phyloP scores from a whole-genome alignment of 1,140 invertebrate genomes.

The Akabosia matsudoensis region DNA sequence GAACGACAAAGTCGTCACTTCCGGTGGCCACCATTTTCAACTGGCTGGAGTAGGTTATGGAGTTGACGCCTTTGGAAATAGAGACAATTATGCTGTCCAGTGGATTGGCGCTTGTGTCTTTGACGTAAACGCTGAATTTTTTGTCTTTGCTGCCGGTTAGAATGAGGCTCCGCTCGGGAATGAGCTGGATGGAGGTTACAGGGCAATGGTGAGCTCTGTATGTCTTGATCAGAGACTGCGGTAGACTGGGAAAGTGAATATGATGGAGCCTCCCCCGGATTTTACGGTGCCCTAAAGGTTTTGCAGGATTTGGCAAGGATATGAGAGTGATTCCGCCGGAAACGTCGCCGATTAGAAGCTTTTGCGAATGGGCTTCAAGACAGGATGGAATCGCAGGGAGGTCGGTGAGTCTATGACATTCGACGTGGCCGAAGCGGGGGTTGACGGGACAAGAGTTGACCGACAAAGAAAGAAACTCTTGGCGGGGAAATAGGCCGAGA shows the following conservation, averaged over 20 bases:
- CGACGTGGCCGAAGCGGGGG: slow-evolving; percentile 40
- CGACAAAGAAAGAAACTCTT: slow-evolving; percentile 28
- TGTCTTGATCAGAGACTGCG: slow-evolving; percentile 1
- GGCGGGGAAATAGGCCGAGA: slow-evolving; percentile 38
- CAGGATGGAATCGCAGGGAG: slow-evolving; percentile 31
- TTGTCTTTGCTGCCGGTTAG: slow-evolving; percentile 35
- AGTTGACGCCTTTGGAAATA: slow-evolving; percentile 37
- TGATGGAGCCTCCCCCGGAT: slow-evolving; percentile 34
- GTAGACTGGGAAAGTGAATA: neutral
- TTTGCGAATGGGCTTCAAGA: slow-evolving; percentile 26
- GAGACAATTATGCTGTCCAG: slow-evolving; percentile 31
- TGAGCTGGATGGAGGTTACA: slow-evolving; percentile 32
- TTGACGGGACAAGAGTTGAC: slow-evolving; percentile 22
- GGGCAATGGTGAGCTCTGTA: slow-evolving; percentile 38
- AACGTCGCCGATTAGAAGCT: slow-evolving; percentile 17
- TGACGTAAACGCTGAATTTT: slow-evolving; percentile 40
- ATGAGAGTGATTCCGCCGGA: slow-evolving; percentile 41
- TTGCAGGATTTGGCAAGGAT: slow-evolving; percentile 27
- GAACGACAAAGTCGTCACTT: slow-evolving; percentile 39
- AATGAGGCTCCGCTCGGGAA: slow-evolving; percentile 34
- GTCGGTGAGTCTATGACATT: slow-evolving; percentile 40
- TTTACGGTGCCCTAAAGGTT: slow-evolving; percentile 34
- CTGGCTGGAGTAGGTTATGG: slow-evolving; percentile 29
- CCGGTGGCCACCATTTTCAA: slow-evolving; percentile 43
- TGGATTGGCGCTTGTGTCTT: slow-evolving; percentile 32